These are phyloP conservation scores for Oxygymnocypris stewartii DNA, from an alignment of 2,113 vertebrate genomes.

Conservation along the genomic window DNA sequence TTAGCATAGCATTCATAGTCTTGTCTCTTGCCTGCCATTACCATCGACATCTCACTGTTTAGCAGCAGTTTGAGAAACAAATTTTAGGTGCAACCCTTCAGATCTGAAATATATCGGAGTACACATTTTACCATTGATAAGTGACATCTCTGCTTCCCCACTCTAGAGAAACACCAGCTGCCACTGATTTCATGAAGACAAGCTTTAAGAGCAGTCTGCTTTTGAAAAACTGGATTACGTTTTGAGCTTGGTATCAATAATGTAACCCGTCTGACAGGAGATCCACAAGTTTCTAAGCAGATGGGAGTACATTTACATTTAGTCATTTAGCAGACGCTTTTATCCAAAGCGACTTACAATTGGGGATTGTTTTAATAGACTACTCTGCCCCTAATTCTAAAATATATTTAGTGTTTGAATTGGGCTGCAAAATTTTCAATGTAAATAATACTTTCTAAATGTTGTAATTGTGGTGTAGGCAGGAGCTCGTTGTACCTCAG, in stretches of 20 bases:
- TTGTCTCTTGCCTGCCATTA: neutral
- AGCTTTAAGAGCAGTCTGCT: constrained; percentile 14
- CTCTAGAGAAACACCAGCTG: constrained; percentile 11
- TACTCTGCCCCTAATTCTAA: too few relatives aligned
- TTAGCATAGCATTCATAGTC: neutral
- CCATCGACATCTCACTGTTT: neutral
- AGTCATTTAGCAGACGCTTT: too few relatives aligned
- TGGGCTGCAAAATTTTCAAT: neutral
- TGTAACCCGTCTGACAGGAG: neutral
- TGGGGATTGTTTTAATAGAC: too few relatives aligned
- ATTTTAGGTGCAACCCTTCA: neutral
- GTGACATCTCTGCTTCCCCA: neutral
- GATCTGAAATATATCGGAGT: constrained; percentile 4
- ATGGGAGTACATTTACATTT: too few relatives aligned
- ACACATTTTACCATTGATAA: constrained; percentile 3
- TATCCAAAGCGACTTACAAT: too few relatives aligned
- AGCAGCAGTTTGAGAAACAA: neutral
- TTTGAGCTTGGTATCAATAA: constrained; percentile 5
- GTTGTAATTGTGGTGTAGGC: neutral
- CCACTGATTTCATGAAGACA: constrained; percentile 5
- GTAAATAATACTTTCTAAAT: neutral
- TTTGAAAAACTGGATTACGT: constrained; percentile 24
- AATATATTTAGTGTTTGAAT: too few relatives aligned
- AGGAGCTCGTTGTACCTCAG: neutral
- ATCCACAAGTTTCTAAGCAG: too few relatives aligned